phyloP scores from a whole-genome alignment of 2,113 vertebrate species.

The Etheostoma spectabile region DNA sequence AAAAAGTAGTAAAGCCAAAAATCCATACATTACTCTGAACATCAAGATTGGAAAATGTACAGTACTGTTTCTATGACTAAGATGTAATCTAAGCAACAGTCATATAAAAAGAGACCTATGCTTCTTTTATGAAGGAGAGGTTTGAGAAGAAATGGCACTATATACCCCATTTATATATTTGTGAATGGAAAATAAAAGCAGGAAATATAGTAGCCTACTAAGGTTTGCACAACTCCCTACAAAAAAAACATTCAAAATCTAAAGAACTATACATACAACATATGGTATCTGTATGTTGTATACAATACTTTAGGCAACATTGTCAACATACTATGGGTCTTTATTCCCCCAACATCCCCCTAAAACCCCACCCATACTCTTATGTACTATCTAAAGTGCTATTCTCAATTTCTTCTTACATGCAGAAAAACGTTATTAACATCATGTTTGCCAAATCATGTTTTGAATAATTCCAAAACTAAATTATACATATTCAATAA shows the following conservation, averaged over 20 bases:
- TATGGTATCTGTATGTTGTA: background rate
- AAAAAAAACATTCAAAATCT: conserved; percentile 30
- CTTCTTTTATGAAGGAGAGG: conserved; percentile 27
- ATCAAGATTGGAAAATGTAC: conserved; percentile 32
- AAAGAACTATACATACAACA: background rate
- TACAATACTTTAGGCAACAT: conserved; percentile 34
- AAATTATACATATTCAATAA: background rate
- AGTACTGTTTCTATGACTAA: conserved; percentile 23
- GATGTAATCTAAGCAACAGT: conserved; percentile 32
- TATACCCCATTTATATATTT: conserved; percentile 33
- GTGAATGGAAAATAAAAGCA: conserved; percentile 23
- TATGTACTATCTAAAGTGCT: conserved; percentile 34
- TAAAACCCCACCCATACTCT: background rate
- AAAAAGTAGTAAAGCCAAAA: conserved; percentile 49
- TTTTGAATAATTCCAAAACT: background rate
- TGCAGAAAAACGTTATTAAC: conserved; percentile 53
- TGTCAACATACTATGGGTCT: conserved; percentile 9
- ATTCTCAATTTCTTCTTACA: conserved; percentile 31
- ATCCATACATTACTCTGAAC: conserved; percentile 30
- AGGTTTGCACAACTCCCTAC: conserved; percentile 21
- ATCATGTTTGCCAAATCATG: conserved; percentile 17
- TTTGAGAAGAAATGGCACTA: conserved; percentile 44
- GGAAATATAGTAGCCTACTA: background rate
- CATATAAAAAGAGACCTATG: conserved; percentile 41
- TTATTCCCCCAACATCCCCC: background rate